These are phyloP conservation scores for Pantherophis alleghaniensis DNA, from an alignment of 2,797 vertebrate species.

Conservation along the genomic window DNA sequence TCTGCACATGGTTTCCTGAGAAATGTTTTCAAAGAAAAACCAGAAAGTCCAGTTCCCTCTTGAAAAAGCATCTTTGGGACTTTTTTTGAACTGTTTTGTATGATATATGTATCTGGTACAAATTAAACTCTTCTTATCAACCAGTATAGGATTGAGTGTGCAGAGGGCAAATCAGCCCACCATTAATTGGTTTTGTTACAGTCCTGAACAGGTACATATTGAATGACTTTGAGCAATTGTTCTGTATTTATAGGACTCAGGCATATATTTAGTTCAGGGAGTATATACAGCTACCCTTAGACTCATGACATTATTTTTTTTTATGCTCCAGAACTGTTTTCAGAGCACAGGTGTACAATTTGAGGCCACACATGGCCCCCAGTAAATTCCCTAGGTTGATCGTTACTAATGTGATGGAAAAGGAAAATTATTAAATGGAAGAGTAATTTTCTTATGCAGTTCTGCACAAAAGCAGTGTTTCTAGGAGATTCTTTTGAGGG, in stretches of 20 bases:
- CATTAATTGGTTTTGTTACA: background rate
- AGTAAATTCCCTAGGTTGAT: background rate
- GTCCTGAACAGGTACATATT: background rate
- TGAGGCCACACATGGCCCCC: background rate
- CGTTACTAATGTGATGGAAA: background rate
- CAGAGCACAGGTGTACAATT: background rate
- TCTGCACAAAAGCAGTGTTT: background rate
- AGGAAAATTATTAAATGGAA: background rate
- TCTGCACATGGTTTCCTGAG: background rate
- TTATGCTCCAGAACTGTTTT: background rate
- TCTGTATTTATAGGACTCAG: background rate
- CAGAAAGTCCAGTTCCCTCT: background rate
- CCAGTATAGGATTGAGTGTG: background rate
- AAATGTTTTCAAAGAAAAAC: background rate
- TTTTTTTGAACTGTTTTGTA: background rate
- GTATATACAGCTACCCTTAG: background rate
- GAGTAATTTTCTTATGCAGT: background rate
- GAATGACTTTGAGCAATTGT: background rate
- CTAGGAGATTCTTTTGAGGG: background rate
- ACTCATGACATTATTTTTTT: background rate
- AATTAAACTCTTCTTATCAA: background rate
- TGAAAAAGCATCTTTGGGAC: background rate
- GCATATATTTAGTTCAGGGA: background rate
- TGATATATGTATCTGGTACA: background rate
- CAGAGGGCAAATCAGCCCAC: background rate